Evolutionary conservation across 2,888 invertebrate genomes (phyloP).

Genomic region (Cheilosia impressa): DNA sequence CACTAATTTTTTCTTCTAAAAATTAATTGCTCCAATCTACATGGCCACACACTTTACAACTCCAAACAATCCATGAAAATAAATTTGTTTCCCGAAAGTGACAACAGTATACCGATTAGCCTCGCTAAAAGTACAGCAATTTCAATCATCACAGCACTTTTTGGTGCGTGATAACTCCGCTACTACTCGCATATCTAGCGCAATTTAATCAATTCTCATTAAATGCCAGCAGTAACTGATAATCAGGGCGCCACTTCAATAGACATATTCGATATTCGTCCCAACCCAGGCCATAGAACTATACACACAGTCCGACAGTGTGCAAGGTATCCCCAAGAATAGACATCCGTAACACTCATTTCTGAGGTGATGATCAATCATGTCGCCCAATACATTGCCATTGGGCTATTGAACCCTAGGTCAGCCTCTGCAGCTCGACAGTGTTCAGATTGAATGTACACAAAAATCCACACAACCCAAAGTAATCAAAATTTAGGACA

Average conservation of each 20-base stretch:
- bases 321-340: not conserved
- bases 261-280: constrained; percentile 8
- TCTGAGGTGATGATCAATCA: constrained; percentile 21
- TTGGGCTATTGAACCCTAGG: constrained; percentile 32
- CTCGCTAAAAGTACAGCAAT: not conserved
- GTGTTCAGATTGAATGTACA: constrained; percentile 27
- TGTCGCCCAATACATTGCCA: constrained; percentile 3
- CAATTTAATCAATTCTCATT: constrained; percentile 43
- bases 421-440: constrained; percentile 8
- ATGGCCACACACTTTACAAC: not conserved
- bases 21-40: too few relatives aligned
- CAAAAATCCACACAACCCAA: constrained; percentile 18
- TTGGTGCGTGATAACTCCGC: not conserved
- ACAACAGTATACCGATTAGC: not conserved
- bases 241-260: constrained; percentile 30
- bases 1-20: too few relatives aligned
- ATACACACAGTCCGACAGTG: not conserved
- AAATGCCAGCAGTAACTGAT: constrained; percentile 5
- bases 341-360: constrained; percentile 16
- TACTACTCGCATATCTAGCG: constrained; percentile 7
- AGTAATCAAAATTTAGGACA: constrained; percentile 29
- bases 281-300: not conserved
- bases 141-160: not conserved
- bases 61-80: not conserved
- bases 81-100: not conserved